A percentile compares a stretch with the other conserved stretches of the same genome.
Conservation (phyloP, 1,140 invertebrate genomes). For the Phenacoccus solenopsis region DNA sequence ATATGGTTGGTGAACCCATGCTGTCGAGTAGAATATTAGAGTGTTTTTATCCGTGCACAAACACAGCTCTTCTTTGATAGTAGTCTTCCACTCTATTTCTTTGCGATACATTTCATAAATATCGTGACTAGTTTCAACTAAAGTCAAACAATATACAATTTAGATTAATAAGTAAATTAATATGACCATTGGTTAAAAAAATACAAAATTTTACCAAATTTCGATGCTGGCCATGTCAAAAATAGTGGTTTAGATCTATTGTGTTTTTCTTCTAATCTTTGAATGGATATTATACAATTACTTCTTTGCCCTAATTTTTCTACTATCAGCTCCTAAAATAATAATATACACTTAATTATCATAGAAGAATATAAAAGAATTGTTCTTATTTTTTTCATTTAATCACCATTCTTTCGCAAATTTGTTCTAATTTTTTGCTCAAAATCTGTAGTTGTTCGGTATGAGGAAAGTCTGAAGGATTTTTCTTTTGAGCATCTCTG, state of each 20-base stretch:
- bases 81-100: neutral
- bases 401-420: neutral
- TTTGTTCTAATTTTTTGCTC: neutral
- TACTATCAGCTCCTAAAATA: neutral
- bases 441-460: neutral
- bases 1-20: neutral
- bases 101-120: neutral
- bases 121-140: neutral
- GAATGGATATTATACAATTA: conserved; percentile 16
- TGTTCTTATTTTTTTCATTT: too few relatives aligned
- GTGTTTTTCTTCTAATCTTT: conserved; percentile 8
- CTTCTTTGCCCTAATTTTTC: conserved; percentile 5
- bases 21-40: neutral
- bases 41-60: neutral
- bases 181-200: too few relatives aligned
- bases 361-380: too few relatives aligned
- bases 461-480: neutral
- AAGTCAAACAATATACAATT: neutral
- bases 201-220: neutral
- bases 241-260: neutral
- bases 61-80: neutral
- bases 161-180: too few relatives aligned
- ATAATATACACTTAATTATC: too few relatives aligned
- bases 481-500: neutral
- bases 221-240: neutral